Base-by-base conservation (phyloP, 1,140 invertebrate species). In the Drosophila bifasciata region DNA sequence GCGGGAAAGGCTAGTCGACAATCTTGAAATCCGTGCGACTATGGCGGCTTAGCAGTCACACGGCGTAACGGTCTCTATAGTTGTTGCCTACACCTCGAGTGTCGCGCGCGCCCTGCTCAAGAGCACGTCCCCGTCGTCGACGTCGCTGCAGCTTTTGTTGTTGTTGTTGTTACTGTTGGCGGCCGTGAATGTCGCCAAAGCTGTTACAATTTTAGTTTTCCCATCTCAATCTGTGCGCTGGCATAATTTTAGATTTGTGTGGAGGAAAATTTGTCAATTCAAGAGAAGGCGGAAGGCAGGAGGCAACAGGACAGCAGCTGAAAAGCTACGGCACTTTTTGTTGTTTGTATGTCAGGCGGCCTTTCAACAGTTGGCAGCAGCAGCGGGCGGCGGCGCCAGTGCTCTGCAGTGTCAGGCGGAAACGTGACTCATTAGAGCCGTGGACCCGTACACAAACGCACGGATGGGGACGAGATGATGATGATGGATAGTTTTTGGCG, bases 401-500 rank as follows among this genome's bases (percentile, higher is more conserved):
- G n/a, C n/a, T n/a, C n/a, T n/a, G 3, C 32, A 13, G 32, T 13
- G 21, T 32, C 55, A 32, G 43, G 43, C 53, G 72, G 61, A 60
- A 74, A 61, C 69, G 64, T 67, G 64, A 76, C 73, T 79, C 56
- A 79, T 79, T 75, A 79, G 59, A 74, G 63, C 25, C 51, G 19
- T 50, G 57, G 13, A 23, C 15, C 57, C 41, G 57, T 13, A 61
- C 36, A 41, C 25, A 50, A 57, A 55, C 32, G 3, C 9, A 45
- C 49, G 15, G 15, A 23, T 3, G 23, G 32, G 50, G 41, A 17
- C 53, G 44, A 32, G 16, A 39, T 36, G 50, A 28, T 43, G 74
- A 76, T 81, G 74, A 86, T 86, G 81, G 81, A 86, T 88, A 81
- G 81, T 88, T 81, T 84, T 72, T 70, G 81, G 49, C 81, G 80